These are phyloP conservation scores for Chanos chanos DNA, from an alignment of 2,797 vertebrate genomes.

Conservation along the genomic window DNA sequence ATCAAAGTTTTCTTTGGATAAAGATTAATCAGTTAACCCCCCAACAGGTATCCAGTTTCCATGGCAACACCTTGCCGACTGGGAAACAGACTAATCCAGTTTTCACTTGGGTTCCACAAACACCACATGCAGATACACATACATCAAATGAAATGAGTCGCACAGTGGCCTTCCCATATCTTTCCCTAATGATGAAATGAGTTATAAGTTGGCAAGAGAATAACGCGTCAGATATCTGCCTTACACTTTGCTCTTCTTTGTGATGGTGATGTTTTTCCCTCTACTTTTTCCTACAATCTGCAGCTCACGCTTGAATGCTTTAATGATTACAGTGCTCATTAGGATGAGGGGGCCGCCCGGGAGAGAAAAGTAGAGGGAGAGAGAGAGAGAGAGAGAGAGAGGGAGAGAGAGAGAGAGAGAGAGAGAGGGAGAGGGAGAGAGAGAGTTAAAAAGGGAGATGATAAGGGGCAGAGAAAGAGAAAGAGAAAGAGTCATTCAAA, in stretches of 20 bases:
- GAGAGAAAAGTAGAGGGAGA: slow-evolving; percentile 40
- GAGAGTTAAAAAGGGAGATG: slow-evolving; percentile 56
- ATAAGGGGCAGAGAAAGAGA: slow-evolving; percentile 37
- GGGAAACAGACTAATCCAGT: slow-evolving; percentile 39
- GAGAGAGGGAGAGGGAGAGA: slow-evolving; percentile 18
- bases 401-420: slow-evolving; percentile 12
- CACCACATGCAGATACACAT: no score
- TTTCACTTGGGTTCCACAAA: slow-evolving; percentile 25
- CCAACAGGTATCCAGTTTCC: slow-evolving; percentile 67
- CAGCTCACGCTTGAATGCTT: slow-evolving; percentile 16
- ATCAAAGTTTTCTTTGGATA: slow-evolving; percentile 3
- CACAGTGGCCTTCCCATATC: slow-evolving; percentile 3
- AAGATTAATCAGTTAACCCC: slow-evolving; percentile 56
- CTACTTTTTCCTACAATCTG: background rate
- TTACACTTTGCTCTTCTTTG: slow-evolving; percentile 13
- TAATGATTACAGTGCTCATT: slow-evolving; percentile 54
- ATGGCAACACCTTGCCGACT: slow-evolving; percentile 59
- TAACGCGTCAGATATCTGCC: slow-evolving; percentile 7
- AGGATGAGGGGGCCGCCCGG: slow-evolving; percentile 42
- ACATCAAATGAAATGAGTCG: slow-evolving; percentile 17
- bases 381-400: slow-evolving; percentile 16
- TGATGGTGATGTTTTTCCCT: background rate
- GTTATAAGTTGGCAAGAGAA: slow-evolving; percentile 8
- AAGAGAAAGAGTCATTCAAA: slow-evolving; percentile 33
- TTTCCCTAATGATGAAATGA: slow-evolving; percentile 23